A percentile compares a stretch with the other conserved stretches of the same genome.
Evolutionary conservation across 2,113 vertebrate species (phyloP).

Genomic region (Butorides virescens): DNA sequence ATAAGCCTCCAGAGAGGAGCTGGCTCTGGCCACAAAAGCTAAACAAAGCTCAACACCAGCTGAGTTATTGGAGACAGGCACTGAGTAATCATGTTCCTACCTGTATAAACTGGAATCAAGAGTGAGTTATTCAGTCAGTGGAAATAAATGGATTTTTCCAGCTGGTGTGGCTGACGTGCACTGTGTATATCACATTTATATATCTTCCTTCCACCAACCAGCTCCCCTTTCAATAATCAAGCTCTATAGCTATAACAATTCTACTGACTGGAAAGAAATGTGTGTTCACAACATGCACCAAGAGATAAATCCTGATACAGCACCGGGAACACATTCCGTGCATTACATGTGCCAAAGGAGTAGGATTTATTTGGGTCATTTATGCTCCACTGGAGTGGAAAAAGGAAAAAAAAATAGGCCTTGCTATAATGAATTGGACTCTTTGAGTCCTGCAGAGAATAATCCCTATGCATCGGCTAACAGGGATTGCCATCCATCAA

Average conservation of each 20-base stretch:
- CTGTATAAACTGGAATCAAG: slow-evolving; percentile 52
- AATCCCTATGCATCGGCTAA: background rate
- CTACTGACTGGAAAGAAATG: slow-evolving; percentile 63
- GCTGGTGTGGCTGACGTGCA: slow-evolving; percentile 29
- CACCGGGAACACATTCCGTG: slow-evolving; percentile 19
- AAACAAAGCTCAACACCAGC: background rate
- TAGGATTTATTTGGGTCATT: slow-evolving; percentile 64
- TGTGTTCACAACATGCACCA: slow-evolving; percentile 52
- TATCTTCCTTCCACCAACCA: slow-evolving; percentile 45
- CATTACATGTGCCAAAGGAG: slow-evolving; percentile 60
- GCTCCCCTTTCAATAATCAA: slow-evolving; percentile 54
- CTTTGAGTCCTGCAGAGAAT: background rate
- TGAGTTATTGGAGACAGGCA: slow-evolving; percentile 11
- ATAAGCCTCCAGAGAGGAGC: background rate
- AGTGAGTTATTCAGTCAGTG: slow-evolving; percentile 56
- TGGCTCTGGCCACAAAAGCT: background rate
- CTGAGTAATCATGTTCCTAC: slow-evolving; percentile 46
- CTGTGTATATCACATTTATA: slow-evolving; percentile 57
- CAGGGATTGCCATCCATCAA: background rate
- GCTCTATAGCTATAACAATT: slow-evolving; percentile 54
- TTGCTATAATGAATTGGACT: slow-evolving; percentile 40
- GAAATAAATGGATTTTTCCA: slow-evolving; percentile 67
- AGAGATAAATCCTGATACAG: slow-evolving; percentile 66
- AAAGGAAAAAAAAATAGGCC: slow-evolving; percentile 3
- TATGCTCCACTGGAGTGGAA: slow-evolving; percentile 64